phyloP scores from a whole-genome alignment of 2,888 invertebrate species.

The Caenorhabditis auriculariae region DNA sequence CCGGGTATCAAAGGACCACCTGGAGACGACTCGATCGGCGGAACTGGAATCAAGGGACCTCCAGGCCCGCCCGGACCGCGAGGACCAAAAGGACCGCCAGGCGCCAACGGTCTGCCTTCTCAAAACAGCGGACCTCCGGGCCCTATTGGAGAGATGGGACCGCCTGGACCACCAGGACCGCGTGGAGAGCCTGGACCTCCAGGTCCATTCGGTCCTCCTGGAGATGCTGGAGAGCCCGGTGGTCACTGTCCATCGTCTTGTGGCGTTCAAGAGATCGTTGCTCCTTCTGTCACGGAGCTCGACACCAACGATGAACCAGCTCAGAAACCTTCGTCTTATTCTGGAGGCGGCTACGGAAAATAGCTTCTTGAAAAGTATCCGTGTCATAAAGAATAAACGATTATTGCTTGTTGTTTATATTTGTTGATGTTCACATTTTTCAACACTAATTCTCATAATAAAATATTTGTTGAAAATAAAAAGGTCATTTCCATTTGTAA shows the following conservation, averaged over 20 bases:
- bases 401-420: neutral
- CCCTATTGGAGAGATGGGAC: constrained; percentile 53
- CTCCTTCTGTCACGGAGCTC: constrained; percentile 55
- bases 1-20: constrained; percentile 61
- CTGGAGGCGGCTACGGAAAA: constrained; percentile 38
- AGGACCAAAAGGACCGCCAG: constrained; percentile 61
- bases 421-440: neutral
- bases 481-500: too few species aligned
- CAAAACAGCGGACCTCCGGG: constrained; percentile 61
- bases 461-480: too few species aligned
- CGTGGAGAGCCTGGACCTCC: constrained; percentile 57
- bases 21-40: constrained; percentile 61
- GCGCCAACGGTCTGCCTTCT: constrained; percentile 59
- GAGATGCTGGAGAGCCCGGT: constrained; percentile 60
- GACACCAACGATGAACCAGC: constrained; percentile 38
- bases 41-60: constrained; percentile 62
- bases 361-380: too few species aligned
- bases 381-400: too few species aligned
- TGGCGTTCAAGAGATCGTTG: constrained; percentile 62
- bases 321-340: constrained; percentile 13
- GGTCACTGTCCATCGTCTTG: constrained; percentile 62
- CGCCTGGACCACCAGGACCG: constrained; percentile 59
- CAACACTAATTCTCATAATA: neutral
- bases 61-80: constrained; percentile 60
- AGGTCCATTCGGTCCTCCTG: constrained; percentile 61